Evolutionary conservation across 2,888 invertebrate species (phyloP).

Genomic region (Hemicrepidius hirtus): DNA sequence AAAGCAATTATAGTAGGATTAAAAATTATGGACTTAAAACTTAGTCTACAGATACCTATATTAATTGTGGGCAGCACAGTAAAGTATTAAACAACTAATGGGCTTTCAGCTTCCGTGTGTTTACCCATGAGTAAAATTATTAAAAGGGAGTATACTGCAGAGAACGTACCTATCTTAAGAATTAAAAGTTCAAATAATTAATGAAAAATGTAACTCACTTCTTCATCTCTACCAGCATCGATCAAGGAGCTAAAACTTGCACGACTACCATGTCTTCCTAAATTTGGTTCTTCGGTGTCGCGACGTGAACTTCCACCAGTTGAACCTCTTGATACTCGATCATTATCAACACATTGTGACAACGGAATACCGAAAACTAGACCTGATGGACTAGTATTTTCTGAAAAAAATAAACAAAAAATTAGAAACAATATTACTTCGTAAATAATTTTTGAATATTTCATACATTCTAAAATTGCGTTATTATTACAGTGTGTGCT

Average conservation of each 20-base stretch:
- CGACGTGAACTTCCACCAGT: conserved; percentile 61
- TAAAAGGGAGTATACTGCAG: too few relatives aligned
- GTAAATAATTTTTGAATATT: neutral
- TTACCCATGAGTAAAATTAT: too few relatives aligned
- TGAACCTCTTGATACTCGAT: conserved; percentile 75
- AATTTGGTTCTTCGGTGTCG: conserved; percentile 69
- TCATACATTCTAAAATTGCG: neutral
- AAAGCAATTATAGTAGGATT: too few relatives aligned
- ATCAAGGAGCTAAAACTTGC: conserved; percentile 84
- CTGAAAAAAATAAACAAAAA: neutral
- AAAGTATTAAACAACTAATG: too few relatives aligned
- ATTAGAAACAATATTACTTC: neutral
- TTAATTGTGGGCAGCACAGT: too few relatives aligned
- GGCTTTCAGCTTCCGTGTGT: too few relatives aligned
- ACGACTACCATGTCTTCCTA: conserved; percentile 74
- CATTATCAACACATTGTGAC: conserved; percentile 89
- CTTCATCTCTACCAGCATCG: conserved; percentile 74
- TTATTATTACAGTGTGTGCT: too few relatives aligned
- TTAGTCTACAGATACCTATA: too few relatives aligned
- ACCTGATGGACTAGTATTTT: conserved; percentile 70
- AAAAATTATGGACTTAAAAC: too few relatives aligned
- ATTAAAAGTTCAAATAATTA: too few relatives aligned
- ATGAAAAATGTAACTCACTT: conserved; percentile 73
- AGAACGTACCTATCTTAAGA: too few relatives aligned
- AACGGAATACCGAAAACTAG: conserved; percentile 91